phyloP scores from a whole-genome alignment of 2,888 invertebrate genomes.

The Allygus modestus region DNA sequence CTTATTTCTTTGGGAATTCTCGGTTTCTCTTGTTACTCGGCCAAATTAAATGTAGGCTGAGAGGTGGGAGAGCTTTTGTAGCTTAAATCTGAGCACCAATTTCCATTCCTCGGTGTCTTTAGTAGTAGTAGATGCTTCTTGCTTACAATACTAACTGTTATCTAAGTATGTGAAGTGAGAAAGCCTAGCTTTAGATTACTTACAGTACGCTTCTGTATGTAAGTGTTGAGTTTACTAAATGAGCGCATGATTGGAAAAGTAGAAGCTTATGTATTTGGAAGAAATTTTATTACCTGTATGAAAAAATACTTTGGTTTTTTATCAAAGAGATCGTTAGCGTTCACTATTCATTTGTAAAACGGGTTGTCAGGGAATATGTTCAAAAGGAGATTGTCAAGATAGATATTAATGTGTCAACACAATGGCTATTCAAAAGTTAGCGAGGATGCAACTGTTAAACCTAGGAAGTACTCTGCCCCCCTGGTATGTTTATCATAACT shows the following conservation, averaged over 20 bases:
- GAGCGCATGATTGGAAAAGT: constrained; percentile 19
- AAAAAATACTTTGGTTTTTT: too few relatives aligned
- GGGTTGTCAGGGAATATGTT: too few relatives aligned
- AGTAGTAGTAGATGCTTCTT: constrained; percentile 46
- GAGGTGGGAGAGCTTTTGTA: neutral
- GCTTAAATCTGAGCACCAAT: neutral
- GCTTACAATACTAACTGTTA: constrained; percentile 31
- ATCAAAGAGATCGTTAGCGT: too few relatives aligned
- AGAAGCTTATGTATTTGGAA: neutral
- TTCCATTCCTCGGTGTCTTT: constrained; percentile 46
- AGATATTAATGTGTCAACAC: too few relatives aligned
- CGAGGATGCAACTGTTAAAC: too few relatives aligned
- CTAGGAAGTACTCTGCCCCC: too few relatives aligned
- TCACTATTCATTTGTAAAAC: too few relatives aligned
- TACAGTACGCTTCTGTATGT: neutral
- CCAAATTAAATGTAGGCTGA: neutral
- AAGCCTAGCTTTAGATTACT: constrained; percentile 30
- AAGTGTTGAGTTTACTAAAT: neutral
- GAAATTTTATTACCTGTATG: neutral
- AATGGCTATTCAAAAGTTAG: too few relatives aligned
- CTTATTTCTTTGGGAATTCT: neutral
- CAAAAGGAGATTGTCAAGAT: too few relatives aligned
- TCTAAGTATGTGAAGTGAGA: neutral
- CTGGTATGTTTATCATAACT: too few relatives aligned
- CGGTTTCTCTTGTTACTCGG: too few relatives aligned